Percentiles rank a stretch among this genome's conserved stretches.
Evolutionary conservation across 2,797 vertebrate genomes (phyloP).

Genomic region (Poeciliopsis presidionis): DNA sequence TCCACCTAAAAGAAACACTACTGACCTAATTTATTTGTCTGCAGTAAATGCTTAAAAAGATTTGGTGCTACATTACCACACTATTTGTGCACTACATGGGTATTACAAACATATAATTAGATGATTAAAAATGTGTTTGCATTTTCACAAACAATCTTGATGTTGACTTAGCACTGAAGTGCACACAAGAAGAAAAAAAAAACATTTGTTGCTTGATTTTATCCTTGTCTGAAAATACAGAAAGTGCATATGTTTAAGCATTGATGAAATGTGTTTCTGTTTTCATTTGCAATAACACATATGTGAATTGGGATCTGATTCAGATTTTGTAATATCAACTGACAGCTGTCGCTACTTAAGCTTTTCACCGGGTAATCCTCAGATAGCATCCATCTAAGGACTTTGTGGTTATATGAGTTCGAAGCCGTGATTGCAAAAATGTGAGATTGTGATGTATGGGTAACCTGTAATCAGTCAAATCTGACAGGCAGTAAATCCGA

Average conservation of each 20-base stretch:
- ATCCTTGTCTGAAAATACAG: background rate
- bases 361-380: slow-evolving; percentile 55
- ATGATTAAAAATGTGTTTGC: background rate
- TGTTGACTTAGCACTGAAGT: background rate
- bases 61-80: background rate
- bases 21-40: background rate
- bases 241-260: background rate
- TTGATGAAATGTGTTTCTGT: background rate
- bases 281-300: background rate
- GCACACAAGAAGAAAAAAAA: background rate
- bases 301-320: slow-evolving; percentile 13
- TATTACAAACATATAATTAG: background rate
- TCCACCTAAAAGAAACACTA: background rate
- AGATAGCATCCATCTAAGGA: slow-evolving; percentile 35
- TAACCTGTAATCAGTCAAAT: slow-evolving; percentile 63
- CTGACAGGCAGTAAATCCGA: slow-evolving; percentile 68
- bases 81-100: background rate
- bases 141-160: background rate
- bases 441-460: slow-evolving; percentile 9
- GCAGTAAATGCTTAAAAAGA: background rate
- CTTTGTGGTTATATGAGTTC: slow-evolving; percentile 1
- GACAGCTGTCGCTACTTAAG: slow-evolving; percentile 53
- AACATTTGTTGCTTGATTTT: background rate
- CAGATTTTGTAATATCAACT: slow-evolving; percentile 24
- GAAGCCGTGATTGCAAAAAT: slow-evolving; percentile 16